Conservation (phyloP, 1,140 invertebrate genomes). For the Pteromalus puparum region DNA sequence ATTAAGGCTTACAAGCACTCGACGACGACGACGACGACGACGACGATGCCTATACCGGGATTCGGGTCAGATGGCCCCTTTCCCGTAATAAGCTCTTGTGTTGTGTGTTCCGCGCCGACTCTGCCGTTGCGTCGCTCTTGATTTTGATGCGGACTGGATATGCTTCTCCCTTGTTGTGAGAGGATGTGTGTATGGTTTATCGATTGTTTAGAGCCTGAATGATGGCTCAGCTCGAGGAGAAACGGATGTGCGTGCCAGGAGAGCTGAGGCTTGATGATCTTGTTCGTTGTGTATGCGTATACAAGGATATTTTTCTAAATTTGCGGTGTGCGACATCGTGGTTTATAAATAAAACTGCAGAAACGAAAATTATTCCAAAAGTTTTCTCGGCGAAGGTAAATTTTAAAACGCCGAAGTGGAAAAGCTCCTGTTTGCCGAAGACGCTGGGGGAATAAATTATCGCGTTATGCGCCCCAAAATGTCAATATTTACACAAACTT, state of each 20-base stretch:
- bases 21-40: neutral
- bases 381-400: neutral
- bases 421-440: neutral
- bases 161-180: neutral
- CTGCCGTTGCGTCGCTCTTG: neutral
- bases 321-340: too few relatives aligned
- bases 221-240: neutral
- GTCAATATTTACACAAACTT: neutral
- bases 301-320: too few relatives aligned
- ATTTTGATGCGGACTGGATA: neutral
- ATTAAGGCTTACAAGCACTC: conserved; percentile 55
- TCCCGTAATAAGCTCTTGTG: conserved; percentile 1
- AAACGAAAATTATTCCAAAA: too few relatives aligned
- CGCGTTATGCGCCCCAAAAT: too few relatives aligned
- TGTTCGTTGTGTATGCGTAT: too few relatives aligned
- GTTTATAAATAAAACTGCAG: too few relatives aligned
- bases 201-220: neutral
- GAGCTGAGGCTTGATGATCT: too few relatives aligned
- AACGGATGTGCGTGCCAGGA: too few relatives aligned
- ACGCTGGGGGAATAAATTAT: neutral
- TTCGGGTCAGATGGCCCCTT: conserved; percentile 10
- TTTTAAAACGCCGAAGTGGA: neutral
- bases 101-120: neutral
- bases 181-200: neutral
- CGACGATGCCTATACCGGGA: neutral